phyloP scores from a whole-genome alignment of 2,113 vertebrate species.

The Anguilla japonica region DNA sequence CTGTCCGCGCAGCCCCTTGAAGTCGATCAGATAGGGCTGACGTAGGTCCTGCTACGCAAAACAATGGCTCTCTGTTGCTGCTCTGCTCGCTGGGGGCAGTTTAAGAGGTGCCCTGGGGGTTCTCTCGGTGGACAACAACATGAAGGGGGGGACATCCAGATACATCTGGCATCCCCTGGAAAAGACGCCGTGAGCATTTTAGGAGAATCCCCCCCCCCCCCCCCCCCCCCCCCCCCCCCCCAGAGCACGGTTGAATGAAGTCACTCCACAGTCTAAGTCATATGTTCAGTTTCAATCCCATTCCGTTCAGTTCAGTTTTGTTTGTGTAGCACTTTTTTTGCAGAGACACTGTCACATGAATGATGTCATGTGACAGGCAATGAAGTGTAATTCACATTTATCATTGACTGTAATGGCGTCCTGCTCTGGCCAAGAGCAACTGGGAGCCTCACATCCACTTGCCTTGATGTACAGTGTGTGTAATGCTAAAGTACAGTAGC shows the following conservation, averaged over 20 bases:
- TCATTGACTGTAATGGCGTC: no score
- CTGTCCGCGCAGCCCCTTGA: neutral
- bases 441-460: neutral
- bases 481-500: neutral
- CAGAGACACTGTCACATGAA: no score
- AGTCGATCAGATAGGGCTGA: conserved; percentile 6
- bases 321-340: no score
- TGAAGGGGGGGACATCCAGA: neutral
- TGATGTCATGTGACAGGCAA: no score
- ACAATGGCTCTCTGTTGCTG: neutral
- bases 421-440: neutral
- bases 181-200: neutral
- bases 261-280: neutral
- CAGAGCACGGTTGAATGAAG: neutral
- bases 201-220: neutral
- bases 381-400: no score
- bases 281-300: no score
- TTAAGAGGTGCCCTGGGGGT: neutral
- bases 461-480: neutral
- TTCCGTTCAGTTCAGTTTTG: no score
- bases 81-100: neutral
- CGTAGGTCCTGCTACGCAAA: neutral
- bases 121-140: neutral
- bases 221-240: neutral
- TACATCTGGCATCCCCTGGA: neutral